phyloP scores from a whole-genome alignment of 1,140 invertebrate genomes.

The Piezodorus guildinii region DNA sequence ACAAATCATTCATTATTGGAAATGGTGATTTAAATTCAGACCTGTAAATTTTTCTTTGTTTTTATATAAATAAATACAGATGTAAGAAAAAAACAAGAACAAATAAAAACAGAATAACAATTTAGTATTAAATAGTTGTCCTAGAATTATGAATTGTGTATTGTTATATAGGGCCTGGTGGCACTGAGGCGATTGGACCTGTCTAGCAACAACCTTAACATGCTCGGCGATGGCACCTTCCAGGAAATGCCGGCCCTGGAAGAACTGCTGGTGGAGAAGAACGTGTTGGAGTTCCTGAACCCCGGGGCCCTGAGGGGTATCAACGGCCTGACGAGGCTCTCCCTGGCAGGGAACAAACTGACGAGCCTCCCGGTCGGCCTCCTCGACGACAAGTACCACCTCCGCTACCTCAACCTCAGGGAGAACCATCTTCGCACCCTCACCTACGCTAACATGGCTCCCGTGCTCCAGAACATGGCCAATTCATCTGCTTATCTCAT shows the following conservation, averaged over 20 bases:
- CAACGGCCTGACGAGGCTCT: conserved; percentile 49
- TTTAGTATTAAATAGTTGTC: too few relatives aligned
- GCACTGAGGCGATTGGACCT: conserved; percentile 53
- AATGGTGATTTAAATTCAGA: too few relatives aligned
- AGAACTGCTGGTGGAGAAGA: conserved; percentile 58
- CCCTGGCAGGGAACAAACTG: conserved; percentile 59
- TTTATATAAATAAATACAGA: too few relatives aligned
- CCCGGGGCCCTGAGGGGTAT: conserved; percentile 58
- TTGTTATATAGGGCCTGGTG: conserved; percentile 41
- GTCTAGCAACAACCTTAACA: conserved; percentile 53
- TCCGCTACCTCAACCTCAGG: conserved; percentile 57
- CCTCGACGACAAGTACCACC: conserved; percentile 47
- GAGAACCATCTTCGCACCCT: conserved; percentile 60
- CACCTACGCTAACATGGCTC: conserved; percentile 55
- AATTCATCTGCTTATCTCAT: conserved; percentile 55
- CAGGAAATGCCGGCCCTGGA: conserved; percentile 55
- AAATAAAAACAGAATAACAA: too few relatives aligned
- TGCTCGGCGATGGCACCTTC: conserved; percentile 61
- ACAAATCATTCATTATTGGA: too few relatives aligned
- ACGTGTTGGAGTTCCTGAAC: conserved; percentile 53
- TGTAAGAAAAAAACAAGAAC: too few relatives aligned
- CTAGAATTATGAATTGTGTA: too few relatives aligned
- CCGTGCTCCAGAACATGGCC: conserved; percentile 60
- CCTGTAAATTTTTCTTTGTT: too few relatives aligned
- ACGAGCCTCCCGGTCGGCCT: conserved; percentile 48